Percentiles rank a stretch among this genome's conserved stretches.
phyloP scores from a whole-genome alignment of 2,113 vertebrate genomes.

The Proteles cristata region DNA sequence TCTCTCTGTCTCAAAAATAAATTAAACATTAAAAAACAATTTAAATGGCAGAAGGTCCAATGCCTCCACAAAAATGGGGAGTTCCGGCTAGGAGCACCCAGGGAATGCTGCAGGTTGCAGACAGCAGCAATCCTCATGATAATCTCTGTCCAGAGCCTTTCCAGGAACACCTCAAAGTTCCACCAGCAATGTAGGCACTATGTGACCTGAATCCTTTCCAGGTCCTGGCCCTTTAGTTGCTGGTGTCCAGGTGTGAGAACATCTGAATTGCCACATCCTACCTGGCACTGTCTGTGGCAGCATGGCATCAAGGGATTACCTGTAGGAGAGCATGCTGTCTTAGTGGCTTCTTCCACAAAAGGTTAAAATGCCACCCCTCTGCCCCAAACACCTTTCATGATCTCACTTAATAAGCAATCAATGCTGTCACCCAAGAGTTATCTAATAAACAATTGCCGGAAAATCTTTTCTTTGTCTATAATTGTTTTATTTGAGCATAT shows the following conservation, averaged over 20 bases:
- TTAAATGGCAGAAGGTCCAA: neutral
- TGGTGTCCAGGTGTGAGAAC: neutral
- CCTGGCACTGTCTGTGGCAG: neutral
- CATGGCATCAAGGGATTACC: neutral
- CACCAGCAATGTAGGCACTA: neutral
- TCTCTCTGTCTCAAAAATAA: too few species aligned
- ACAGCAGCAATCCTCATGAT: neutral
- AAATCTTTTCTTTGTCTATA: neutral
- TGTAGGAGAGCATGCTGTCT: neutral
- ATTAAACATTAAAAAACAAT: too few species aligned
- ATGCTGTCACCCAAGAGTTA: conserved; percentile 4
- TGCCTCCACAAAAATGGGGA: neutral
- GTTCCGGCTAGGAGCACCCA: neutral
- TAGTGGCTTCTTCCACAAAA: neutral
- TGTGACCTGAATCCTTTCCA: neutral
- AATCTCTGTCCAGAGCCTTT: neutral
- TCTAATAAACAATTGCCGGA: neutral
- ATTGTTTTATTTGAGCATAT: neutral
- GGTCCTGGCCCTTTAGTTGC: neutral
- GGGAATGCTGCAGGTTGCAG: neutral
- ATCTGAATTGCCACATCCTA: neutral
- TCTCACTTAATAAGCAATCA: neutral
- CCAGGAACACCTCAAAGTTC: neutral
- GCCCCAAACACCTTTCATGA: neutral
- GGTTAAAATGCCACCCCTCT: neutral